Evolutionary conservation across 2,888 invertebrate species (phyloP), one percentile per base, ranked within the genome.

Genomic region (Biston stratarius): DNA sequence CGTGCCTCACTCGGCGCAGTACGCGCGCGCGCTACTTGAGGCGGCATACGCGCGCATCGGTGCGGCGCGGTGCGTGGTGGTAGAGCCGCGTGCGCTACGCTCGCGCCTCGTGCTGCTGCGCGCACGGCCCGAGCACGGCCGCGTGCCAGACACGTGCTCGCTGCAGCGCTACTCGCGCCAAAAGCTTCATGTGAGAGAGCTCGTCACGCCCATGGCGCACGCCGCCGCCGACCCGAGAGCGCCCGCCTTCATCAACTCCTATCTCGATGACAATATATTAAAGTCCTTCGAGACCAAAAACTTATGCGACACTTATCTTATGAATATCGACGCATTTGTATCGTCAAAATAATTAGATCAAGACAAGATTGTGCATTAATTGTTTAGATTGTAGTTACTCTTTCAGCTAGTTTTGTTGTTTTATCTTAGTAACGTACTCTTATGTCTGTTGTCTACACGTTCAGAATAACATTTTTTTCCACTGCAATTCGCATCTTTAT

Each of bases 1-100:
- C 24, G 83, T 87, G 3, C 56, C 83, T 0, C 82, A 87, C 67
- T 86, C 90, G 5, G 77, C 81, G 10, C 88, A 89, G 66, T 90
- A 89, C 68, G 81, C 83, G 1, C 77, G 82, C 10, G 72, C 78
- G 12, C 67, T 82, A 1, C 77, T 89, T n/a, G 79, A 85, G 60
- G 74, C 81, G 0, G 84, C 83, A 0, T 82, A 83, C 48, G 76
- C 74, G 11, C 77, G 83, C 14, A 70, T 86, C 7, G 34, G 55
- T 47, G 74, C 76, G 51, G 73, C 75, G 12, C 73, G 79, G 5
- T 56, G 61, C 5, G 80, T 80, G 65, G 64, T 64, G 1, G 40
- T 69, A 0, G 59, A 63, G 12, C 70, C 78, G 0, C 72, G 67
- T 8, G 64, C 69, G 15, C 75, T 81, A 75, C 49, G 72, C 81